Evolutionary conservation across 2,888 invertebrate species (phyloP), one percentile per base, ranked within the genome.

Genomic region (Ischnus inquisitorius): DNA sequence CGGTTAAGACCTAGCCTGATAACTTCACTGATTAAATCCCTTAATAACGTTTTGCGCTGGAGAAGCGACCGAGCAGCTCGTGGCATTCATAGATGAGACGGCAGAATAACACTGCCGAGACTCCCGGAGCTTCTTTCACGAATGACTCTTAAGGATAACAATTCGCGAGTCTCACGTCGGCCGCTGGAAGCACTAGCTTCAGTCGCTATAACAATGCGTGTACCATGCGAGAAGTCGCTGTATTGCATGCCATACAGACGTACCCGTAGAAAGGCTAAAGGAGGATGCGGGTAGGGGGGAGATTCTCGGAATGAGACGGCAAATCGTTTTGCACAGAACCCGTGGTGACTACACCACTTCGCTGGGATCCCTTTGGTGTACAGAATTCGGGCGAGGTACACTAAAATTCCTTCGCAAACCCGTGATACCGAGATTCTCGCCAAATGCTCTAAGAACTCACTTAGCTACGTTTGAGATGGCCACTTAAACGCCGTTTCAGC

Each of bases 21-120:
- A 88, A 87, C 85, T 88, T 87, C 79, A 46, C 85, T 85, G 88
- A 90, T 90, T 89, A 90, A 90, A 88, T 90, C 86, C 85, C 86
- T 86, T 87, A 72, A 72, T 60, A 60, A 72, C 57, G 22, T 60
- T 41, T 60, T 28, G 14, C 43, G 2, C 8, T n/a, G 43, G 39
- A 0, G 43, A 34, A 34, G 34, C 34, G 34, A 34, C 34, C 34
- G 34, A 34, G 22, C 41, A 65, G 43, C 16, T 10, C 54, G 22
- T 25, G 5, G 57, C 6, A 25, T 14, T 14, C 57, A 25, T n/a
- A 3, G n/a, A 28, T 28, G 14, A 14, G 57, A n/a, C 12, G 57
- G 28, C n/a, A 12, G 57, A 28, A 16, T 34, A n/a, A n/a, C 51
- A 16, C 22, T 10, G 16, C 22, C 69, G 34, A 34, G 28, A n/a